A percentile compares a stretch with the other conserved stretches of the same genome.
Conservation (phyloP, 1,140 invertebrate genomes). For the Glomeris maerens region DNA sequence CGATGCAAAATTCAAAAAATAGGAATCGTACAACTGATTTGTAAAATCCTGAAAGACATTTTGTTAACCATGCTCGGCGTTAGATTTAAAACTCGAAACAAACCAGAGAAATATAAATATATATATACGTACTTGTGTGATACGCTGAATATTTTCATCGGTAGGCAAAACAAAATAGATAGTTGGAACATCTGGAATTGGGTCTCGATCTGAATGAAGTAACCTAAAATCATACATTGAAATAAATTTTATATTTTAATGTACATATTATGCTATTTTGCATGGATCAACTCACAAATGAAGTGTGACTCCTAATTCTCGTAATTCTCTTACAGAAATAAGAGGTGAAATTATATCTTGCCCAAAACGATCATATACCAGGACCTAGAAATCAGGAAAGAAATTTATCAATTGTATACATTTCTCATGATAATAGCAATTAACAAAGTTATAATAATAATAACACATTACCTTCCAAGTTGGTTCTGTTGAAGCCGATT, state of each 20-base stretch:
- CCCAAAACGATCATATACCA: slow-evolving; percentile 88
- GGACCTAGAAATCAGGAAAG: slow-evolving; percentile 34
- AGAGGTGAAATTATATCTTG: slow-evolving; percentile 98
- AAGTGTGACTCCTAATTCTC: slow-evolving; percentile 90
- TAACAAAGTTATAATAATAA: neutral
- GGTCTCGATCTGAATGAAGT: slow-evolving; percentile 83
- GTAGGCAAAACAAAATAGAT: slow-evolving; percentile 97
- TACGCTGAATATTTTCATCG: slow-evolving; percentile 89
- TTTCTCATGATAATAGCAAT: too few species aligned
- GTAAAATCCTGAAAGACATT: slow-evolving; percentile 44
- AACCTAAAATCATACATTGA: slow-evolving; percentile 38
- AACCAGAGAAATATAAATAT: neutral
- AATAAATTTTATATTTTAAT: slow-evolving; percentile 5
- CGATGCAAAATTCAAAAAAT: slow-evolving; percentile 95
- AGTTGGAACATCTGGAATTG: slow-evolving; percentile 94
- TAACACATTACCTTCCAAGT: slow-evolving; percentile 58
- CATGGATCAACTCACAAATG: slow-evolving; percentile 58
- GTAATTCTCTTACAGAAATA: slow-evolving; percentile 85
- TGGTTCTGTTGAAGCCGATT: slow-evolving; percentile 60
- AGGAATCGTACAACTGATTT: slow-evolving; percentile 83
- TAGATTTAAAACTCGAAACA: neutral
- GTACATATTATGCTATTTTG: slow-evolving; percentile 12
- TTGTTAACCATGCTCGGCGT: neutral
- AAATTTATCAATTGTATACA: slow-evolving; percentile 1
- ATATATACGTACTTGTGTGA: slow-evolving; percentile 58